Evolutionary conservation across 2,888 invertebrate genomes (phyloP).

Genomic region (Ophioninae sp.): DNA sequence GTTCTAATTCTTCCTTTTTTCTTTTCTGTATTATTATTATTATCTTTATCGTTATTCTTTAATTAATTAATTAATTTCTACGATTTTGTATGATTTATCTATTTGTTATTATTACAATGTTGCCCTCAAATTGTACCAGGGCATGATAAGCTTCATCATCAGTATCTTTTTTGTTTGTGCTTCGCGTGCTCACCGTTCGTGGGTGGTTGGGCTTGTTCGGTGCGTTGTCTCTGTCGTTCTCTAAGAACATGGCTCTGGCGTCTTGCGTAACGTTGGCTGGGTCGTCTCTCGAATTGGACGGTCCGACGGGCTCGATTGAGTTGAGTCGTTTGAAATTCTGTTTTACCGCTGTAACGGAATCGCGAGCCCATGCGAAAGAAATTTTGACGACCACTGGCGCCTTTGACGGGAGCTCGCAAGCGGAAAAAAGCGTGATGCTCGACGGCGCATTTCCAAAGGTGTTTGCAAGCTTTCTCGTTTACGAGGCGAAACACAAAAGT

Average conservation of each 20-base stretch:
- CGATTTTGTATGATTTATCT: too few species aligned
- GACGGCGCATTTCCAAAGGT: constrained; percentile 99
- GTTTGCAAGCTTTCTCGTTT: constrained; percentile 99
- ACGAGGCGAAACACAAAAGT: constrained; percentile 98
- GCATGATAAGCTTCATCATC: constrained; percentile 71
- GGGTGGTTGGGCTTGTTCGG: constrained; percentile 67
- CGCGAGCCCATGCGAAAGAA: constrained; percentile 99
- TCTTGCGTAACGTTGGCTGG: constrained; percentile 97
- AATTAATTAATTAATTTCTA: too few species aligned
- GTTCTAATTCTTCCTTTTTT: too few species aligned
- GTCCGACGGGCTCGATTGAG: constrained; percentile 94
- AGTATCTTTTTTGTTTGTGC: too few species aligned
- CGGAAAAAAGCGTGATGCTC: constrained; percentile 99
- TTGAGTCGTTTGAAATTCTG: constrained; percentile 98
- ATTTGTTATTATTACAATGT: too few species aligned
- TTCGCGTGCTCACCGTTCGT: constrained; percentile 68
- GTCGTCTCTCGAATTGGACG: constrained; percentile 97
- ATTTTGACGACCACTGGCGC: constrained; percentile 94
- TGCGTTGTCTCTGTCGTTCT: constrained; percentile 87
- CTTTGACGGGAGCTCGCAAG: constrained; percentile 93
- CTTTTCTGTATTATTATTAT: too few species aligned
- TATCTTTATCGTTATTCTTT: too few species aligned
- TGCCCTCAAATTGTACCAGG: neutral
- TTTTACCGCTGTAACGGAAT: constrained; percentile 97
- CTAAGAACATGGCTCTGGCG: constrained; percentile 94